phyloP scores from a whole-genome alignment of 2,113 vertebrate genomes.

The Bubo blakistoni region DNA sequence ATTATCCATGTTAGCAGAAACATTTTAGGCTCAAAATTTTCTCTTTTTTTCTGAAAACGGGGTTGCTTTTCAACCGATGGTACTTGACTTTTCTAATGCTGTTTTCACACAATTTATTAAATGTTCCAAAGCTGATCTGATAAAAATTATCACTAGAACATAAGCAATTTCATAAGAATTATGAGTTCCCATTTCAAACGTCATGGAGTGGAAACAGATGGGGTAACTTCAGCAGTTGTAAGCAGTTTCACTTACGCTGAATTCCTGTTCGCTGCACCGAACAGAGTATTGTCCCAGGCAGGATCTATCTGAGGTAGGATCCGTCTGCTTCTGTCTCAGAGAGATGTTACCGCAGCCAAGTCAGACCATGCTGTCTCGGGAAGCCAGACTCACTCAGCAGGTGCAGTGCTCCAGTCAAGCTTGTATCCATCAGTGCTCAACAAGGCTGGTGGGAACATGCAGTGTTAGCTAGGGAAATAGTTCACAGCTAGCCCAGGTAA shows the following conservation, averaged over 20 bases:
- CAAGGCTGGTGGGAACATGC: not conserved
- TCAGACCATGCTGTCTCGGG: fast-evolving
- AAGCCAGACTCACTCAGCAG: not conserved
- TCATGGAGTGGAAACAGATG: not conserved
- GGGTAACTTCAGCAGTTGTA: not conserved
- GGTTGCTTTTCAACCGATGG: not conserved
- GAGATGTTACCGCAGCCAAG: not conserved
- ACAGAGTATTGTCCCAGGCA: not conserved
- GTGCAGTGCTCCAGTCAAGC: not conserved
- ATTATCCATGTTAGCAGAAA: not conserved
- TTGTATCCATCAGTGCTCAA: not conserved
- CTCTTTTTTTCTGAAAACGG: not conserved
- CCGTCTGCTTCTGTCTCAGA: fast-evolving
- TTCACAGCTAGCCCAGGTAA: not conserved
- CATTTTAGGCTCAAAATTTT: not conserved
- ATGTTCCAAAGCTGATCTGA: not conserved
- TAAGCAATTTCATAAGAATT: not conserved
- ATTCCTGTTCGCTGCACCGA: not conserved
- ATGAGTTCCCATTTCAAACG: not conserved
- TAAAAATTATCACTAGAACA: not conserved
- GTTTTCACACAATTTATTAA: not conserved
- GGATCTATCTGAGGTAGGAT: not conserved
- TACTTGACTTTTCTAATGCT: not conserved
- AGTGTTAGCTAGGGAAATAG: not conserved
- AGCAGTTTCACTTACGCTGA: not conserved